phyloP scores from a whole-genome alignment of 2,797 vertebrate species.

The Esox lucius region DNA sequence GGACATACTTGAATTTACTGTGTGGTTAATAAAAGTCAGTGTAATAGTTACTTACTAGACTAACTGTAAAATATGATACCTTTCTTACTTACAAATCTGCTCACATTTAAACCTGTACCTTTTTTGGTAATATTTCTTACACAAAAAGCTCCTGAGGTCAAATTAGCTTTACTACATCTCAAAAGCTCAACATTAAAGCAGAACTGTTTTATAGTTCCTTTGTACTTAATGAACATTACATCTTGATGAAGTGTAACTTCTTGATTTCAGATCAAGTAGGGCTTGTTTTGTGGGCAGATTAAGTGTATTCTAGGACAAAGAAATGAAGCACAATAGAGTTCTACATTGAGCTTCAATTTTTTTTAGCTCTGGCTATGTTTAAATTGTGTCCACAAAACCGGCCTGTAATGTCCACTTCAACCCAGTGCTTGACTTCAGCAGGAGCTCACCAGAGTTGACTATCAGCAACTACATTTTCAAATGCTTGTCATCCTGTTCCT shows the following conservation, averaged over 20 bases:
- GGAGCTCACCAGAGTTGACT: too few species aligned
- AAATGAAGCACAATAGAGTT: too few species aligned
- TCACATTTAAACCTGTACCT: neutral
- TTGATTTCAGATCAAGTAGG: neutral
- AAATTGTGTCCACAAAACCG: too few species aligned
- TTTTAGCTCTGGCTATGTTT: too few species aligned
- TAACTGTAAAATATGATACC: conserved; percentile 8
- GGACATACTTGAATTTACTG: neutral
- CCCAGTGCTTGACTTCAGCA: too few species aligned
- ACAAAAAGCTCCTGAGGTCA: neutral
- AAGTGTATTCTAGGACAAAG: too few species aligned
- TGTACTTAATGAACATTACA: neutral
- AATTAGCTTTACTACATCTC: neutral
- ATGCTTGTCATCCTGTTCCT: too few species aligned
- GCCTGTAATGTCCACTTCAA: too few species aligned
- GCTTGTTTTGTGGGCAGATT: neutral
- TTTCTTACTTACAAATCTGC: neutral
- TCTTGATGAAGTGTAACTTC: conserved; percentile 11
- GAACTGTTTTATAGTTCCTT: neutral
- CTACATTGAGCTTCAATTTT: too few species aligned
- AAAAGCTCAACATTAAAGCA: neutral
- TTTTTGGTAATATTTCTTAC: neutral
- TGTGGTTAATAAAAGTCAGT: conserved; percentile 18
- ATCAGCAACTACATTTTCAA: too few species aligned
- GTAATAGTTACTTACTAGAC: conserved; percentile 3